Evolutionary conservation across 1,140 invertebrate species (phyloP).

Genomic region (Bombus superbus): DNA sequence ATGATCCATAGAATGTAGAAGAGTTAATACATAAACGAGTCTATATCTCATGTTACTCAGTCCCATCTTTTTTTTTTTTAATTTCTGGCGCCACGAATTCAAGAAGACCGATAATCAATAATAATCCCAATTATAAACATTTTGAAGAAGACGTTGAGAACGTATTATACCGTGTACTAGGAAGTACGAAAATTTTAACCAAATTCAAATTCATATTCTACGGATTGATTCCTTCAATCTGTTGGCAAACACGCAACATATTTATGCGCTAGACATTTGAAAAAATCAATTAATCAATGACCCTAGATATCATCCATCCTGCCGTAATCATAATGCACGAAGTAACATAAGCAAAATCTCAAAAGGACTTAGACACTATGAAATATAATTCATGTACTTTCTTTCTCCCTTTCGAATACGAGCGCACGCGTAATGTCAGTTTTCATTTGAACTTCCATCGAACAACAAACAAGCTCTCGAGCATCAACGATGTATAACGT

Average conservation of each 20-base stretch:
- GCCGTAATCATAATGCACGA: background rate
- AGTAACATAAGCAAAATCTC: background rate
- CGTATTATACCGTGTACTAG: no score
- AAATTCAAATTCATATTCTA: background rate
- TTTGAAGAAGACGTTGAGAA: no score
- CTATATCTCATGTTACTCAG: no score
- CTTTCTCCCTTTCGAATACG: background rate
- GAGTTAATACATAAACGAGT: no score
- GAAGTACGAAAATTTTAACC: background rate
- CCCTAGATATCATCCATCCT: background rate
- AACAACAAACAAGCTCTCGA: no score
- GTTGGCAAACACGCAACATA: background rate
- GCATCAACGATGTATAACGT: background rate
- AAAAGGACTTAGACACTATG: background rate
- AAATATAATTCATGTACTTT: background rate
- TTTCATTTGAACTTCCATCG: background rate
- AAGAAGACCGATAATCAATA: background rate
- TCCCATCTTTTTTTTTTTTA: background rate
- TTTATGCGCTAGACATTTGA: background rate
- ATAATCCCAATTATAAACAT: no score
- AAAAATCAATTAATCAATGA: conserved; percentile 20
- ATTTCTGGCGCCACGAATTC: background rate
- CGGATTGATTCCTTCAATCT: background rate
- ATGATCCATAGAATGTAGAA: no score
- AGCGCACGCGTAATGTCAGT: conserved; percentile 8